Base-by-base conservation (phyloP, 2,113 vertebrate genomes). In the Ptilorrhoa leucosticta region DNA sequence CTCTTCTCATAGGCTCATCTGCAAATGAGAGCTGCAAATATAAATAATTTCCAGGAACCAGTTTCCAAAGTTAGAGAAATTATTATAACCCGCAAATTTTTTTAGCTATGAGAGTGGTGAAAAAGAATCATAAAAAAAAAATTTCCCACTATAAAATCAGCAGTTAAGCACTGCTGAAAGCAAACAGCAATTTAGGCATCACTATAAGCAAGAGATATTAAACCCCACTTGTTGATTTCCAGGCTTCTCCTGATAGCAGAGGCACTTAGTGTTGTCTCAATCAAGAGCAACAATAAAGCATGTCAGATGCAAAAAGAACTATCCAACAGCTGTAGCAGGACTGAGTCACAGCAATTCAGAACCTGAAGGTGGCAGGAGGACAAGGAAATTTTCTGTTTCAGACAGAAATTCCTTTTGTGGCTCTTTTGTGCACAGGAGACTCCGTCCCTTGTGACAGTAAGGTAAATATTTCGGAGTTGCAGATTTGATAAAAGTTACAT, bases 161-260 rank as follows among this genome's bases (percentile, higher is more conserved):
- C 66, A 83, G 70, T 73, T 85, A 85, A 94, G 58, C 26, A 61
- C 57, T 80, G 40, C 66, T 93, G 92, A 96, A 94, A 95, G 92
- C 75, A 95, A 97, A 96, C 31, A 88, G 66, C 90, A 92, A 88
- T 93, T 94, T 88, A 93, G 63, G 45, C 83, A 88, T 93, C 92
- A 88, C 71, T 90, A 78, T 83, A 76, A 95, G 70, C 53, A 88
- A 83, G 79, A 94, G 90, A 95, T 95, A 94, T 80, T 89, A 48
- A 53, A 93, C 22, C 5, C 20, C 70, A 88, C 95, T 93, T 93
- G 83, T 93, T 83, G 92, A 92, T 77, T 93, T 93, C 39, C 66
- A 93, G 71, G 68, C 54, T 83, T 76, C 45, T 90, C 20, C 64
- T 86, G 53, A 42, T 65, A 90, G 85, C 7, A 0, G 53, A 90